Evolutionary conservation across 1,140 invertebrate genomes (phyloP).

Genomic region (Ceratosolen solmsi): DNA sequence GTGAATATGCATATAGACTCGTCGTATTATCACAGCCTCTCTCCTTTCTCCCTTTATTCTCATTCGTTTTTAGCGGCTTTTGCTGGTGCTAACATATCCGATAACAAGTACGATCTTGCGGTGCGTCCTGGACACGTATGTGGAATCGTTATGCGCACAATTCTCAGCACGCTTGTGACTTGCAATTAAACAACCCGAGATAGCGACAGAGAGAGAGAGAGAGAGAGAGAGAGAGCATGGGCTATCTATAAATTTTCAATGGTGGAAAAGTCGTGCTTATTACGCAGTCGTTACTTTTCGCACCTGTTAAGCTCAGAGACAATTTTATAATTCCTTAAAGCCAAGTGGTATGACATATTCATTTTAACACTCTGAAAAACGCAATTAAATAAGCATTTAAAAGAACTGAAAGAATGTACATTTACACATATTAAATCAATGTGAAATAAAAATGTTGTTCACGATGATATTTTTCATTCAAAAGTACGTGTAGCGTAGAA

Average conservation of each 20-base stretch:
- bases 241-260: neutral
- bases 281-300: neutral
- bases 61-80: neutral
- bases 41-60: neutral
- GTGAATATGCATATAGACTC: neutral
- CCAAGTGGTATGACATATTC: too few species aligned
- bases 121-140: slow-evolving; percentile 13
- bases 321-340: too few species aligned
- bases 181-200: neutral
- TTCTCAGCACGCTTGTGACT: neutral
- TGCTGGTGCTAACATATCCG: slow-evolving; percentile 31
- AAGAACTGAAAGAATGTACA: too few species aligned
- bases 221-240: neutral
- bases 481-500: too few species aligned
- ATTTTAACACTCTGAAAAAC: too few species aligned
- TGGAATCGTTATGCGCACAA: slow-evolving; percentile 2
- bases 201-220: neutral
- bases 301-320: neutral
- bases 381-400: too few species aligned
- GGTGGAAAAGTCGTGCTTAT: neutral
- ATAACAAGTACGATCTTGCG: slow-evolving; percentile 40
- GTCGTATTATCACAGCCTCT: neutral
- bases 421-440: too few species aligned
- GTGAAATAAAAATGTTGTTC: too few species aligned
- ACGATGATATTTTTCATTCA: too few species aligned